Conservation (phyloP, 1,140 invertebrate genomes). For the Battus philenor region DNA sequence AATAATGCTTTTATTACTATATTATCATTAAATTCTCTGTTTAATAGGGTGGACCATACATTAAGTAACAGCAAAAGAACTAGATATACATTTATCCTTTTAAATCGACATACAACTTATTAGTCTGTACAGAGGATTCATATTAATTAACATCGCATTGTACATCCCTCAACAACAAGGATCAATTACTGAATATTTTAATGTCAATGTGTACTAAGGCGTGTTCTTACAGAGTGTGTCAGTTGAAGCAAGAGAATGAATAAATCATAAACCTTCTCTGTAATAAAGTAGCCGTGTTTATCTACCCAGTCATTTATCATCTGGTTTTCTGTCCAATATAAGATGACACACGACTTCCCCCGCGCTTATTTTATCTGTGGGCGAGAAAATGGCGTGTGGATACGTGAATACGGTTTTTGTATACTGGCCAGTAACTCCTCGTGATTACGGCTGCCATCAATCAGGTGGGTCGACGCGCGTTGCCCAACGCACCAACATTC, state of each 20-base stretch:
- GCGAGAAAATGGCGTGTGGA: not conserved
- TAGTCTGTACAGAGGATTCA: slow-evolving; percentile 1
- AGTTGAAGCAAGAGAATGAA: slow-evolving; percentile 60
- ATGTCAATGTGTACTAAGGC: not conserved
- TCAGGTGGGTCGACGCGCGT: slow-evolving; percentile 41
- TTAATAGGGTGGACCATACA: too few species aligned
- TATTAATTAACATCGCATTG: not conserved
- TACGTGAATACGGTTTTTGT: slow-evolving; percentile 18
- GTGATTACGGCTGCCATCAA: slow-evolving; percentile 43
- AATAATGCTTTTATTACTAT: too few species aligned
- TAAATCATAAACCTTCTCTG: slow-evolving; percentile 62
- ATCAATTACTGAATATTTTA: not conserved
- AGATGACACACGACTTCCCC: slow-evolving; percentile 24
- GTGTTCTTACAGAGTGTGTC: slow-evolving; percentile 32
- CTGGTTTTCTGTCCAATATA: slow-evolving; percentile 33
- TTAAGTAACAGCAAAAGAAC: too few species aligned
- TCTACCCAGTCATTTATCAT: slow-evolving; percentile 59
- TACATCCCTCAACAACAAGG: too few species aligned
- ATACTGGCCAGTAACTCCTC: slow-evolving; percentile 25
- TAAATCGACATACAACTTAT: too few species aligned
- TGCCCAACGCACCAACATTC: slow-evolving; percentile 37
- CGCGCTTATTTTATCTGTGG: slow-evolving; percentile 1
- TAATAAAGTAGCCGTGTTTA: slow-evolving; percentile 70
- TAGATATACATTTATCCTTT: too few species aligned
- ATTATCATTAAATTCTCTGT: too few species aligned